Evolutionary conservation across 2,888 invertebrate species (phyloP), one percentile per base, ranked within the genome.

Genomic region (Rhaphigaster nebulosa): DNA sequence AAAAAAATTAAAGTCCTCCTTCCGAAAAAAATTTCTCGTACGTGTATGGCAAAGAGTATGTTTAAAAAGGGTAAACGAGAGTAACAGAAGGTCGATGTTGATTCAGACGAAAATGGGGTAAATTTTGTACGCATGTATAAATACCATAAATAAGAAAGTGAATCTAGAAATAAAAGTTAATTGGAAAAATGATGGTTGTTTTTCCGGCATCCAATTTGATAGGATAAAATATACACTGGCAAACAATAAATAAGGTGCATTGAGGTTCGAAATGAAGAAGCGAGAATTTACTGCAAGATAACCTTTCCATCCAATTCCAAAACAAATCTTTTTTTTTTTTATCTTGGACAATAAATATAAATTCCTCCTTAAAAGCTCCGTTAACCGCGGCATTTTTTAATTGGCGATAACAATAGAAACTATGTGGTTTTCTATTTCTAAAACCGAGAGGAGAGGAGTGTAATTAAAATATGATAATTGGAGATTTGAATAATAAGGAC

Each of bases 401-500:
- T 84, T 50, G 45, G n/a, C n/a, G 45, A 84, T n/a, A 84, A 84
- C 84, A 84, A 84, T 84, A 84, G 84, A 84, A 84, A 84, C n/a
- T 45, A 41, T 50, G 26, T n/a, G 41, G 84, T 84, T 84, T 84
- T 50, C 45, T 84, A 45, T 45, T 45, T 45, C n/a, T 84, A n/a
- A 84, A 45, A 45, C 8, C n/a, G 0, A 45, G 38, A 45, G 84
- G n/a, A n/a, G 84, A 84, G 84, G 84, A 41, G 45, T 45, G 84
- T 50, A 84, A 84, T 84, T 84, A 84, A 84, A 84, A 84, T 84
- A 84, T 84, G 84, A 84, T 84, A 84, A 84, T 84, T 41, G 84
- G 45, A 84, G 84, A 50, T 84, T 50, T 84, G 45, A 45, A 50
- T 84, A 84, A 84, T 84, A 84, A 84, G 84, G 84, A 45, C 84